Evolutionary conservation across 1,140 invertebrate species (phyloP), one percentile per base, ranked within the genome.

Genomic region (Aphelenchoides besseyi): DNA sequence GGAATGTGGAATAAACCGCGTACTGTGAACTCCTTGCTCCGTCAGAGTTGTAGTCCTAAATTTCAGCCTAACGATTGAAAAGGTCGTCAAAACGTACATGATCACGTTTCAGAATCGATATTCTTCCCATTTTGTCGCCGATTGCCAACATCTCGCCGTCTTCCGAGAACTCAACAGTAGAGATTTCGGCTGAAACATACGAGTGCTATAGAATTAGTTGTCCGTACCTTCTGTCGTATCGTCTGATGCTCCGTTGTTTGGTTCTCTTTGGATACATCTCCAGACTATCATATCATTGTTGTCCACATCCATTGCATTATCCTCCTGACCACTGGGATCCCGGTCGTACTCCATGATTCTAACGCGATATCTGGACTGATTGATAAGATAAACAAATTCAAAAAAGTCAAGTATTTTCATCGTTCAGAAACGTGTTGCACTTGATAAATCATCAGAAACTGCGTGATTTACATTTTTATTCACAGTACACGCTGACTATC

Each of bases 1-100:
- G 96, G 88, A 99, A 99, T 78, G 96, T 98, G 83, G 93, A 96
- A 88, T 98, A 98, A 67, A 98, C 95, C 88, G 96, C 97, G 88
- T 98, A 99, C 87, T 98, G 95, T 52, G 93, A 94, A 85, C 93
- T 89, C 8, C 80, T 69, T 8, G 52, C 55, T 5, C 80, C 79
- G 52, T 74, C 76, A 12, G 77, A 69, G 57, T 80, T 79, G 33
- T 77, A 81, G n/a, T 70, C 41, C 63, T 1, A 53, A 66, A 59
- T 16, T 16, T n/a, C 1, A 26, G n/a, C 18, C 23, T 67, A 41
- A 23, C 3, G 55, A 16, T 3, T 12, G 0, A 59, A n/a, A n/a
- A 59, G 29, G 12, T n/a, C 12, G 1, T 59, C 66, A 59, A 59
- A 74, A 88, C 88, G 88, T 84, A 90, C 89, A 85, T 89, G 89